Conservation (phyloP, 2,797 vertebrate species). For the Ctenopoma kingsleyae region DNA sequence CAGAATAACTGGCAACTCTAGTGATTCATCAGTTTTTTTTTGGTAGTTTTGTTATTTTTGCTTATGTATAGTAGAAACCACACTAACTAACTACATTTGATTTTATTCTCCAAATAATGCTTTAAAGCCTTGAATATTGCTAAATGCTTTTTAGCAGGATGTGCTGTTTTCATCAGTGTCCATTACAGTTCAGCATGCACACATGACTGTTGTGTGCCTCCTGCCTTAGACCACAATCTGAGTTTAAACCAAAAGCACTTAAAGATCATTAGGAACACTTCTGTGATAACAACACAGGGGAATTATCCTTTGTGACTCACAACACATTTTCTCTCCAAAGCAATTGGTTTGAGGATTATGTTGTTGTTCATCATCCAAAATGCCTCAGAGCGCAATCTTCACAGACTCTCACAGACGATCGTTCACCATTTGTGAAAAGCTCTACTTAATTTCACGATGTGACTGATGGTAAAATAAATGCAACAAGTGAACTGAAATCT, state of each 20-base stretch:
- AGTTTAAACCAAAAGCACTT: constrained; percentile 64
- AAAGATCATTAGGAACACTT: constrained; percentile 58
- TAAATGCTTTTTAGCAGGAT: background rate
- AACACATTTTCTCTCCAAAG: constrained; percentile 38
- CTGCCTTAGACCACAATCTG: constrained; percentile 40
- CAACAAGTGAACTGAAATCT: background rate
- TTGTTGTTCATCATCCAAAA: constrained; percentile 5
- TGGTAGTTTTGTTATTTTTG: background rate
- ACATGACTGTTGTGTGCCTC: background rate
- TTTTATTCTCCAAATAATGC: background rate
- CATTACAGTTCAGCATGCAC: constrained; percentile 25
- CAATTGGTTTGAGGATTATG: constrained; percentile 24
- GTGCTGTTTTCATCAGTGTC: background rate
- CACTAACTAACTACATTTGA: background rate
- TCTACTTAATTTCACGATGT: constrained; percentile 10
- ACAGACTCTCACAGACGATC: background rate
- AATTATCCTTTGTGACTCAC: constrained; percentile 21
- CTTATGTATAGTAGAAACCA: background rate
- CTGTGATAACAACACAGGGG: constrained; percentile 27
- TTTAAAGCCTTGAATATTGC: background rate
- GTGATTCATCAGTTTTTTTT: background rate
- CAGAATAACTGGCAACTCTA: background rate
- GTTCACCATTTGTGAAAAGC: background rate
- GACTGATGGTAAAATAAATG: constrained; percentile 16
- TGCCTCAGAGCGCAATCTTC: background rate